Conservation (phyloP, 35 echinoderm and acorn worm species). For the Eucidaris tribuloides region DNA sequence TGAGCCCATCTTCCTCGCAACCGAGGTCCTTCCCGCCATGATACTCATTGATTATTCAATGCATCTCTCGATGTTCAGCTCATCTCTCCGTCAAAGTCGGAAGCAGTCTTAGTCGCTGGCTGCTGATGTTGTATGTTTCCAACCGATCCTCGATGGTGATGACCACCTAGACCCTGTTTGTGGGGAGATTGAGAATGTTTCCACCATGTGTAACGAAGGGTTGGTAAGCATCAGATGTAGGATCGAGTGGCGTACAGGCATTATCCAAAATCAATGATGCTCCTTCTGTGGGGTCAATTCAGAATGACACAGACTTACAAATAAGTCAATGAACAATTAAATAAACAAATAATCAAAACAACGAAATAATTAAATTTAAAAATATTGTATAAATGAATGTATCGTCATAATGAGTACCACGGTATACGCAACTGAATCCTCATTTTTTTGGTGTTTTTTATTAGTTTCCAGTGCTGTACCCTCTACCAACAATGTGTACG, state of each 20-base stretch:
- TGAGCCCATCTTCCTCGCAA: constrained; percentile 33
- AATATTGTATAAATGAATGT: too few species aligned
- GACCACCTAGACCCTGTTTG: constrained; percentile 55
- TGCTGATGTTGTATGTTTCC: constrained; percentile 57
- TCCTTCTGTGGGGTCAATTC: constrained; percentile 47
- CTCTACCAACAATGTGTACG: too few species aligned
- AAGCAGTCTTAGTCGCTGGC: constrained; percentile 25
- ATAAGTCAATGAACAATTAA: too few species aligned
- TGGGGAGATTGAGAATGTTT: constrained; percentile 54
- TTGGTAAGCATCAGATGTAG: constrained; percentile 35
- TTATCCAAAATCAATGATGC: constrained; percentile 82
- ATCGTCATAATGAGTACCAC: too few species aligned
- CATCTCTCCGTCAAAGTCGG: constrained; percentile 62
- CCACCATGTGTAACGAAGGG: constrained; percentile 42
- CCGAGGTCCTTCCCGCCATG: constrained; percentile 50
- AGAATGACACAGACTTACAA: too few species aligned
- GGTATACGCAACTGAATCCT: too few species aligned
- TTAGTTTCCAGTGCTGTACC: too few species aligned
- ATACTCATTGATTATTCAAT: constrained; percentile 70
- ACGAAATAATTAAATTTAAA: too few species aligned
- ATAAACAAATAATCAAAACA: too few species aligned
- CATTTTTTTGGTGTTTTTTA: too few species aligned
- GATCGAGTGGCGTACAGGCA: constrained; percentile 73
- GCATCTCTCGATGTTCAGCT: constrained; percentile 60
- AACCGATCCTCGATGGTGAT: constrained; percentile 79